These are phyloP conservation scores for Sminthurides aquaticus DNA, from an alignment of 2,888 invertebrate genomes.

Conservation along the genomic window DNA sequence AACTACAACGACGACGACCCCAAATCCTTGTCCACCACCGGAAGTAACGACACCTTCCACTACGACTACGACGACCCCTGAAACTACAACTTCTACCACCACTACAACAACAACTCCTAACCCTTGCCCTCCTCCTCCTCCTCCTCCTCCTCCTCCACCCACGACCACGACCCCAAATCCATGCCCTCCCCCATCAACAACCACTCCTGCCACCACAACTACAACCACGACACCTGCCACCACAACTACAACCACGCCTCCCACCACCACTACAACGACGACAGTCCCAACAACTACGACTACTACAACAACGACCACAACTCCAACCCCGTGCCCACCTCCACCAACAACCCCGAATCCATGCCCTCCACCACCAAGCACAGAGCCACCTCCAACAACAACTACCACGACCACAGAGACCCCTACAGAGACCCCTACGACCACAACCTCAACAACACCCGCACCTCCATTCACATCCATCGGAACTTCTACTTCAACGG, in stretches of 20 bases:
- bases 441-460: too few species aligned
- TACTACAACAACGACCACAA: background rate
- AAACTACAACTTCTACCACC: background rate
- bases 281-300: background rate
- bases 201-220: slow-evolving; percentile 5
- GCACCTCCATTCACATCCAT: too few species aligned
- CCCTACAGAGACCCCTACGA: too few species aligned
- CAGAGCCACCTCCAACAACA: too few species aligned
- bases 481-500: too few species aligned
- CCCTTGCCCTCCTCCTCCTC: background rate
- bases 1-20: background rate
- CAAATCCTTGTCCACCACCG: background rate
- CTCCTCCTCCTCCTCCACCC: background rate
- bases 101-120: background rate
- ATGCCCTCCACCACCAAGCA: too few species aligned
- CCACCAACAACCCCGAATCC: slow-evolving; percentile 1
- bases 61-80: background rate
- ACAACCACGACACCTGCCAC: background rate
- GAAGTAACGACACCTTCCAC: background rate
- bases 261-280: background rate
- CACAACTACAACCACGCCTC: background rate
- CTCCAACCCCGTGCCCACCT: background rate
- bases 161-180: background rate
- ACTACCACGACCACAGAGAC: background rate
- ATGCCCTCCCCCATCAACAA: background rate